Evolutionary conservation across 1,140 invertebrate species (phyloP).

Genomic region (Hyles euphorbiae): DNA sequence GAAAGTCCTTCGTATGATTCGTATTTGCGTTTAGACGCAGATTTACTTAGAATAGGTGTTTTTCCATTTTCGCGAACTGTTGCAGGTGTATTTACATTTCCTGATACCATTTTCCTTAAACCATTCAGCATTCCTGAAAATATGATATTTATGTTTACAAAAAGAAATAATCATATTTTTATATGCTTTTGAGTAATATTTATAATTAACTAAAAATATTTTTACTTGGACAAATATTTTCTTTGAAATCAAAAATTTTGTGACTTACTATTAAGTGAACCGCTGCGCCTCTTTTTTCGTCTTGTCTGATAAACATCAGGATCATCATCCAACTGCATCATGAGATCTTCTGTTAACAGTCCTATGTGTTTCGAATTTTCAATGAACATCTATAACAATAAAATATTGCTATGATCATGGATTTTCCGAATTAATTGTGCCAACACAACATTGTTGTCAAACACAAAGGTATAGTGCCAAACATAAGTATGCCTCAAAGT

Average conservation of each 20-base stretch:
- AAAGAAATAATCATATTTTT: not conserved
- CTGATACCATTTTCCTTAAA: conserved; percentile 84
- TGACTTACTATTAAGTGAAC: conserved; percentile 85
- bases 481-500: not conserved
- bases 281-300: conserved; percentile 86
- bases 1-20: conserved; percentile 72
- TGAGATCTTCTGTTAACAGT: conserved; percentile 78
- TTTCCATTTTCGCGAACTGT: conserved; percentile 65
- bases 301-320: conserved; percentile 74
- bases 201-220: too few relatives aligned
- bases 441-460: not conserved
- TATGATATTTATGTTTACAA: conserved; percentile 20
- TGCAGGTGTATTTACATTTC: conserved; percentile 64
- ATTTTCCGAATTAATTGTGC: too few relatives aligned
- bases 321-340: conserved; percentile 74
- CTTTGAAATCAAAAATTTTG: conserved; percentile 10
- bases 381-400: conserved; percentile 81
- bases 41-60: conserved; percentile 62
- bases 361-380: conserved; percentile 85
- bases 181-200: too few relatives aligned
- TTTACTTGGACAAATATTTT: too few relatives aligned
- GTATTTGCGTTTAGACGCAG: conserved; percentile 62
- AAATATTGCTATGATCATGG: conserved; percentile 2
- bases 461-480: too few relatives aligned
- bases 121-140: conserved; percentile 84